These are phyloP conservation scores for Phaethon lepturus DNA, from an alignment of 2,113 vertebrate genomes.

Conservation along the genomic window DNA sequence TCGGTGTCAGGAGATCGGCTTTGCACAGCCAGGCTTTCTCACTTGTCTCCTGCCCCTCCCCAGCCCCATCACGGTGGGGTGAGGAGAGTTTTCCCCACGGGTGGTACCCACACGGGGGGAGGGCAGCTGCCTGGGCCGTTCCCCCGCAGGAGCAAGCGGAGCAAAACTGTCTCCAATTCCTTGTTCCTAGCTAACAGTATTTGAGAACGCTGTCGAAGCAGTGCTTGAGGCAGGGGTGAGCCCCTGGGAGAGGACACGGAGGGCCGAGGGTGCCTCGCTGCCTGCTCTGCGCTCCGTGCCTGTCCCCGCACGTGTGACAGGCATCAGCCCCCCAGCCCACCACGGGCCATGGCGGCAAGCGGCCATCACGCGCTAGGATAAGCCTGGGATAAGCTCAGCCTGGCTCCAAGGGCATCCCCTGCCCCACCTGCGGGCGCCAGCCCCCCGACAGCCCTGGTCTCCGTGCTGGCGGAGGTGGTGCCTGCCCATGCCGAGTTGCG, in stretches of 20 bases:
- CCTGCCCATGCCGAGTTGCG: background rate
- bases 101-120: background rate
- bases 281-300: fast-evolving
- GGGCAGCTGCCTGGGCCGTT: fast-evolving
- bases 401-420: too few relatives aligned
- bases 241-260: background rate
- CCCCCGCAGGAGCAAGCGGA: background rate
- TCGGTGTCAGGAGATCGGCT: background rate
- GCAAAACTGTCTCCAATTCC: background rate
- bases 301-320: background rate
- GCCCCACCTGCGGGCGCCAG: background rate
- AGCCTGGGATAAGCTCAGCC: background rate
- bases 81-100: background rate
- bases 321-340: too few relatives aligned
- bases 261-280: background rate
- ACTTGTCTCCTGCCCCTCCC: background rate
- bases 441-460: background rate
- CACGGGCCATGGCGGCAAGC: fast-evolving
- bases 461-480: background rate
- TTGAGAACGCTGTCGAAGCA: background rate
- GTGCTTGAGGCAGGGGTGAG: background rate
- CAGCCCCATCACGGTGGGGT: fast-evolving
- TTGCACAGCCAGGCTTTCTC: background rate
- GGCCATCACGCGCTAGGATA: too few relatives aligned
- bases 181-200: background rate